phyloP scores from a whole-genome alignment of 2,888 invertebrate genomes.

The Marasmarcha lunaedactyla region DNA sequence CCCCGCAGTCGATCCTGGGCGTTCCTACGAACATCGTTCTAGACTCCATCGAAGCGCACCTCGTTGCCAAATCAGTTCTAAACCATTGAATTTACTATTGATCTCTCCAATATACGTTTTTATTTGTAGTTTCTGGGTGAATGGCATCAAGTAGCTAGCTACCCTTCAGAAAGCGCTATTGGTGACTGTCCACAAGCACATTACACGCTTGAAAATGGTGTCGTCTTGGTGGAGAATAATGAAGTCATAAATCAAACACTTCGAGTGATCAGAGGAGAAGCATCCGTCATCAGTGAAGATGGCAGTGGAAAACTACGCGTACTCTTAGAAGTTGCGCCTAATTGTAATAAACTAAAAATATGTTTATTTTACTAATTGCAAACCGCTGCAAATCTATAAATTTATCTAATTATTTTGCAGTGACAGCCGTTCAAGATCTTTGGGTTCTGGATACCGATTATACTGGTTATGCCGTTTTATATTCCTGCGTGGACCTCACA shows the following conservation, averaged over 20 bases:
- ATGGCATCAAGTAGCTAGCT: conserved; percentile 75
- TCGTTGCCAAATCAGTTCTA: too few species aligned
- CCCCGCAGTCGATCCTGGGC: too few species aligned
- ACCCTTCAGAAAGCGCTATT: conserved; percentile 68
- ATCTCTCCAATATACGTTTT: not conserved
- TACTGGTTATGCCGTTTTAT: conserved; percentile 65
- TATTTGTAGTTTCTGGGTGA: conserved; percentile 31
- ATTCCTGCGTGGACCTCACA: conserved; percentile 66
- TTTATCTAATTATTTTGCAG: not conserved
- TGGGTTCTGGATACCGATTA: conserved; percentile 66
- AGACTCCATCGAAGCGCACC: too few species aligned
- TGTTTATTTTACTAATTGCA: not conserved
- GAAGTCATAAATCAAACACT: conserved; percentile 48
- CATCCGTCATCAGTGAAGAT: conserved; percentile 36
- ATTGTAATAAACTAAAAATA: conserved; percentile 28
- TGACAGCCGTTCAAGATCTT: conserved; percentile 16
- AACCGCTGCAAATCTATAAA: not conserved
- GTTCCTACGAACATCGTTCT: too few species aligned
- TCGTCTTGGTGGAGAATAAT: conserved; percentile 26
- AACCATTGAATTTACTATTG: not conserved
- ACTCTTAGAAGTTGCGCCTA: conserved; percentile 44
- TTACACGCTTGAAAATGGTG: conserved; percentile 40
- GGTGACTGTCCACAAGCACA: conserved; percentile 72
- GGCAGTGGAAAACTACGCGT: conserved; percentile 66
- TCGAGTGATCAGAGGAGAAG: conserved; percentile 58